Evolutionary conservation across 2,888 invertebrate species (phyloP), one percentile per base, ranked within the genome.

Genomic region (Shargacucullia verbasci): DNA sequence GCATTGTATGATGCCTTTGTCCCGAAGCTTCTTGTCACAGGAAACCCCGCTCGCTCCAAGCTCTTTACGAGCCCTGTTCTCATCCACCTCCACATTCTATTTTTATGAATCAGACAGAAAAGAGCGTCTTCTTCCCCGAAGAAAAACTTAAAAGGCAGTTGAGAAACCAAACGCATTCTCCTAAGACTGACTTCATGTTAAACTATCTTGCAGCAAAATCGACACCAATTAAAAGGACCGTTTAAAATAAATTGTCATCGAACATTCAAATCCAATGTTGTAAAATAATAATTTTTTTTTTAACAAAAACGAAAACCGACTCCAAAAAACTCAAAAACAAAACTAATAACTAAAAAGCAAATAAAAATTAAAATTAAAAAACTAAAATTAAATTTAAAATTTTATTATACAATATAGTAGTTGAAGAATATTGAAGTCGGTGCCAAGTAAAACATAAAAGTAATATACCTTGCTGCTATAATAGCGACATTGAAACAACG

Each of bases 1-100:
- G 45, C 53, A 50, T 39, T 45, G 55, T 47, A 20, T 29, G 7
- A 25, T 37, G 25, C 38, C 49, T 60, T 60, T 55, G 57, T 50
- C 29, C 13, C 12, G 31, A 53, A 64, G 40, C 48, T 35, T 33
- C 37, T 50, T 37, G 34, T 57, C 40, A 39, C 40, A 46, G 53
- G 46, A 69, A 60, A 41, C 40, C 48, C 39, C 31, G 35, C 45
- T 33, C 37, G n/a, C 11, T 15, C 6, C 15, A 33, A 46, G 47
- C 41, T 27, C 12, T 55, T 25, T 46, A 43, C 33, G 40, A 35
- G 14, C 13, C 11, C 35, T 20, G 13, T 55, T 44, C 20, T 44
- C 39, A 47, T 56, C 8, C 5, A 48, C 20, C 25, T 5, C 43
- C 13, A 49, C 20, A 49, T 49, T 25, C 14, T 10, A 46, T 29